Percentiles rank a stretch among this genome's conserved stretches.
These are phyloP conservation scores for Panagrolaimus sp. DNA, from an alignment of 1,140 invertebrate species.

Conservation along the genomic window DNA sequence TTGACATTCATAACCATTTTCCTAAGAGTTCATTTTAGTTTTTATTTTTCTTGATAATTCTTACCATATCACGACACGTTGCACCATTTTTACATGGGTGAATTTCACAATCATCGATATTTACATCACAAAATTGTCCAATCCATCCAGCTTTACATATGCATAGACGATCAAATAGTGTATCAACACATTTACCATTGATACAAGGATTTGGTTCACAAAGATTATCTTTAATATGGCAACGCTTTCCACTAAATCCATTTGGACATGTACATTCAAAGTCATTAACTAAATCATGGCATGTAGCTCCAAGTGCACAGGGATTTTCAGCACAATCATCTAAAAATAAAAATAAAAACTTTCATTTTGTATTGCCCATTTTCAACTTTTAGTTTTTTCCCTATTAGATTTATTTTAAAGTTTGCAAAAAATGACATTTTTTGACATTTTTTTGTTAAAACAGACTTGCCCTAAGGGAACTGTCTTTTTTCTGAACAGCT, in stretches of 20 bases:
- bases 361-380: background rate
- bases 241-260: slow-evolving; percentile 91
- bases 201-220: slow-evolving; percentile 78
- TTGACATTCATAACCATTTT: slow-evolving; percentile 73
- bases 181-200: slow-evolving; percentile 78
- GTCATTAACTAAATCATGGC: slow-evolving; percentile 83
- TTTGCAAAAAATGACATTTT: background rate
- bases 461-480: slow-evolving; percentile 17
- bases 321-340: slow-evolving; percentile 91
- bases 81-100: slow-evolving; percentile 85
- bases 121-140: slow-evolving; percentile 75
- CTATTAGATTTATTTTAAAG: background rate
- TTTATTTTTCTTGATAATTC: background rate
- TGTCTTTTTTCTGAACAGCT: background rate
- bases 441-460: background rate
- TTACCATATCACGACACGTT: slow-evolving; percentile 78
- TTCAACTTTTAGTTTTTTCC: background rate
- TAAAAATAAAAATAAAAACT: slow-evolving; percentile 45
- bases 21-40: slow-evolving; percentile 20
- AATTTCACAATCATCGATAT: slow-evolving; percentile 82
- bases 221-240: slow-evolving; percentile 73
- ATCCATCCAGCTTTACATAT: slow-evolving; percentile 79
- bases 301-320: slow-evolving; percentile 82
- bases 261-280: slow-evolving; percentile 86
- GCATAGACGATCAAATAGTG: slow-evolving; percentile 78